Evolutionary conservation across 2,888 invertebrate species (phyloP).

Genomic region (Subacronicta megacephala): DNA sequence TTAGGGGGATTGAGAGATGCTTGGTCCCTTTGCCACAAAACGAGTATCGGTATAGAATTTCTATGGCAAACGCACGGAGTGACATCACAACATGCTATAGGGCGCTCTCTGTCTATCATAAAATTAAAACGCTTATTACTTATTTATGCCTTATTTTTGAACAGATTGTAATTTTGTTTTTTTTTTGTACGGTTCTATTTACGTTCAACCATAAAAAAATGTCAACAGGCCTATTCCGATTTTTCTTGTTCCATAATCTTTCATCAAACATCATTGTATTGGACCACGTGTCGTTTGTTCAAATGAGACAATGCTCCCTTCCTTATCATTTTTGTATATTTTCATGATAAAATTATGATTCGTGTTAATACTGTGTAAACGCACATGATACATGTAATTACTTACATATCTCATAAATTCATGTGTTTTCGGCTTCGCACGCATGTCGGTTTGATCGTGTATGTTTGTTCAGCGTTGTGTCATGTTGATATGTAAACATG

Average conservation of each 20-base stretch:
- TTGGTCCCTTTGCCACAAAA: no score
- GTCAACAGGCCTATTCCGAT: no score
- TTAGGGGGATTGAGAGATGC: no score
- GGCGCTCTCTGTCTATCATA: no score
- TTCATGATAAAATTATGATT: slow-evolving; percentile 22
- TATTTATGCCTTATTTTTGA: no score
- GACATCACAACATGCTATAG: no score
- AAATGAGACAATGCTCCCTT: slow-evolving; percentile 17
- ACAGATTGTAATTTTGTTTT: no score
- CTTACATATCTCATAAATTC: not conserved
- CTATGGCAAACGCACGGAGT: no score
- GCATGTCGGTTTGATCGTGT: slow-evolving; percentile 36
- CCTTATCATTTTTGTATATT: slow-evolving; percentile 19
- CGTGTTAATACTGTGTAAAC: slow-evolving; percentile 29
- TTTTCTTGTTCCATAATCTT: not conserved
- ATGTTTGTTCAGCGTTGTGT: slow-evolving; percentile 41
- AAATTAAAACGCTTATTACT: no score
- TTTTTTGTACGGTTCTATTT: no score
- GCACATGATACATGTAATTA: slow-evolving; percentile 19
- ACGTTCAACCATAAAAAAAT: no score
- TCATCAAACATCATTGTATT: not conserved
- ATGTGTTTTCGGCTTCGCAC: slow-evolving; percentile 8
- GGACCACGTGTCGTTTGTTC: not conserved
- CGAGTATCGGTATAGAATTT: no score
- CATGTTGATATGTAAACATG: slow-evolving; percentile 39